Evolutionary conservation across 2,797 vertebrate species (phyloP).

Genomic region (Gymnothorax reevesii): DNA sequence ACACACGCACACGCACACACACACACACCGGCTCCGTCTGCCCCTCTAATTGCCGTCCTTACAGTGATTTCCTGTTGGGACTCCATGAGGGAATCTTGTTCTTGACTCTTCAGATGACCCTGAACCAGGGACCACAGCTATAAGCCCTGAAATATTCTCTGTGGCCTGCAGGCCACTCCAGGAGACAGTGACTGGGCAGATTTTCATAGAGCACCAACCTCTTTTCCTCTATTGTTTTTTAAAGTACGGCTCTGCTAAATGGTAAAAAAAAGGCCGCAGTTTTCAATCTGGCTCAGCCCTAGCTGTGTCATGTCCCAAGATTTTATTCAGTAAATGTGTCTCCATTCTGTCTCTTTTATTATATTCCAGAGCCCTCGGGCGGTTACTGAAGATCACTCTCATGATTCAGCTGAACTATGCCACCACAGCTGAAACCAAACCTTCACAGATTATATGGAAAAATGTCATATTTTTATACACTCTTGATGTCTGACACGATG

Average conservation of each 20-base stretch:
- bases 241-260: conserved; percentile 14
- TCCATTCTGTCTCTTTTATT: not conserved
- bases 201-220: not conserved
- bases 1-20: not conserved
- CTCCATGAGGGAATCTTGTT: conserved; percentile 67
- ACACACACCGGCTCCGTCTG: not conserved
- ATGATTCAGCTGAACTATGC: not conserved
- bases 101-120: conserved; percentile 75
- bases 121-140: conserved; percentile 73
- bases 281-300: not conserved
- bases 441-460: not conserved
- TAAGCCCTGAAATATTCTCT: conserved; percentile 71
- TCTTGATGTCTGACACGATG: not conserved
- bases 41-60: conserved; percentile 55
- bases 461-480: not conserved
- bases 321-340: not conserved
- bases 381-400: not conserved
- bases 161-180: conserved; percentile 64
- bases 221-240: conserved; percentile 40
- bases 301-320: not conserved
- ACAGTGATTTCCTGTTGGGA: conserved; percentile 71
- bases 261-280: not conserved
- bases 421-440: not conserved
- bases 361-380: not conserved
- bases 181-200: conserved; percentile 52